Base-by-base conservation (phyloP, 2,888 invertebrate genomes). In the Eueremaeus valkanovi region DNA sequence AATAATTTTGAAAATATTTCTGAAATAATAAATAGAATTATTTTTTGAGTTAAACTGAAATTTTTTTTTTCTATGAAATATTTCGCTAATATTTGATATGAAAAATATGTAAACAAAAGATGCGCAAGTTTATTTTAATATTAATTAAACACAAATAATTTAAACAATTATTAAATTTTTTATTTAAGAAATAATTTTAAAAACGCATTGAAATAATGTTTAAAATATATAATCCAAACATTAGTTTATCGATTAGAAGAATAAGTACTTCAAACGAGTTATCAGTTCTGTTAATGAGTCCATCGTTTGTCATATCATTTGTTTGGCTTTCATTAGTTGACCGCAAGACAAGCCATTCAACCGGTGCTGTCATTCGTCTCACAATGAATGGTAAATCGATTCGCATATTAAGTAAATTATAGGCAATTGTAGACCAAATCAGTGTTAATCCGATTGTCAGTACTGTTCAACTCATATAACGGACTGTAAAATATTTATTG, bases 401-500 rank as follows among this genome's bases (percentile, higher is more conserved):
- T 16, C 13, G 21, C 68, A 68, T 40, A 9, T 68, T 6, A 24
- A 68, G 21, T 13, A 68, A 40, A 24, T 68, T 68, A 13, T 42
- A 42, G 3, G 68, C 68, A 40, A 68, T 40, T 40, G 68, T 68
- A 0, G 40, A 21, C 68, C 68, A 68, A 13, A 68, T 40, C 1
- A 68, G 13, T 18, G 68, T 68, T 24, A 68, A 68, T 3, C 68
- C 68, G 13, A 68, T 68, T 40, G 42, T 24, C 1, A 68, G 21
- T 13, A 68, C 40, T 24, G 40, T 68, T 16, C n/a, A 18, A 68
- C 68, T 68, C 0, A 68, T 24, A n/a, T 36, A 68, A 68, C 42
- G 68, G n/a, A 68, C 68, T 68, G 24, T 66, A n/a, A 66, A 66
- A 29, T 5, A 58, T 8, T 3, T n/a, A 11, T 29, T 1, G n/a